Percentiles rank a stretch among this genome's conserved stretches.
phyloP scores from a whole-genome alignment of 2,888 invertebrate species.

The Drosophila multiciliata region DNA sequence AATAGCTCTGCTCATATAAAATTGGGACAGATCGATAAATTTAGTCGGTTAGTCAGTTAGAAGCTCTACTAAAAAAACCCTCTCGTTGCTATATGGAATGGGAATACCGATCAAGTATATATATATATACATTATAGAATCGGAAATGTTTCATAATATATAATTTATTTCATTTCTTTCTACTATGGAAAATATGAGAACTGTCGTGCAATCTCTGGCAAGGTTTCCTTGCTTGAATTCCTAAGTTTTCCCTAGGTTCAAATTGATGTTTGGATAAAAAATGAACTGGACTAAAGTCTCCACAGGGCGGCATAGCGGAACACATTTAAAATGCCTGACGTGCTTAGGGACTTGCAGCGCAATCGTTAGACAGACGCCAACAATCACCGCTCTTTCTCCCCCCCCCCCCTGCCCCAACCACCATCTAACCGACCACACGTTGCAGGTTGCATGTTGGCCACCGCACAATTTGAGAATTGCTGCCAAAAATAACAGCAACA shows the following conservation, averaged over 20 bases:
- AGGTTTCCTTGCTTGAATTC: constrained; percentile 1
- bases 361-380: background rate
- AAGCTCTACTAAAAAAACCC: background rate
- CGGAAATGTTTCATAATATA: background rate
- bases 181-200: background rate
- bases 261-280: constrained; percentile 49
- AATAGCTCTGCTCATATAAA: background rate
- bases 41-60: background rate
- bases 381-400: background rate
- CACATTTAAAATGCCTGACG: constrained; percentile 63
- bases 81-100: background rate
- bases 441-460: constrained; percentile 49
- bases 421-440: background rate
- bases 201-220: background rate
- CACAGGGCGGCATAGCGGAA: constrained; percentile 52
- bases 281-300: constrained; percentile 56
- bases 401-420: too few relatives aligned
- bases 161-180: background rate
- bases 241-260: constrained; percentile 17
- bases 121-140: background rate
- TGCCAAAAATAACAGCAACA: constrained; percentile 66
- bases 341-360: constrained; percentile 25
- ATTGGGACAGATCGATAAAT: background rate
- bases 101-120: background rate
- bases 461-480: constrained; percentile 55